These are phyloP conservation scores for Tortrix viridana DNA, from an alignment of 2,888 invertebrate species.

Conservation along the genomic window DNA sequence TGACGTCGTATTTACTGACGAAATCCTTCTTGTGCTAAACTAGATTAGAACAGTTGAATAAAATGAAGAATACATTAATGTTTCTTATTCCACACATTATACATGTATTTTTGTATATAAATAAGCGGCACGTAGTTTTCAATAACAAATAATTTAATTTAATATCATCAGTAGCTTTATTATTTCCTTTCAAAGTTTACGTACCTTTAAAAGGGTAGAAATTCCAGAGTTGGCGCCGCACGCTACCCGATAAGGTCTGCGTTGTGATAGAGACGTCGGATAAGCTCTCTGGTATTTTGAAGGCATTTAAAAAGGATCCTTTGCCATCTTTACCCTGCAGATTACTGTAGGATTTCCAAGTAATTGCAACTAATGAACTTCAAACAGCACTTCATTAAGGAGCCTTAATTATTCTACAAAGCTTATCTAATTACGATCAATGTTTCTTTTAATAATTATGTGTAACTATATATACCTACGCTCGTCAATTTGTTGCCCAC, in stretches of 20 bases:
- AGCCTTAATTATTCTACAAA: no score
- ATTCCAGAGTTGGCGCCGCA: constrained; percentile 25
- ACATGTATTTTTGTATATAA: no score
- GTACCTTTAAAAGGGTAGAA: not conserved
- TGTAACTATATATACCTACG: no score
- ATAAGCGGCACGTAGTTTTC: no score
- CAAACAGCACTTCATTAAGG: no score
- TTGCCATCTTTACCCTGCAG: constrained; percentile 11
- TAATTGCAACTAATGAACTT: not conserved
- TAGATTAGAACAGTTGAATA: no score
- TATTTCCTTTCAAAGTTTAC: not conserved
- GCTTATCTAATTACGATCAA: no score
- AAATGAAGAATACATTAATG: no score
- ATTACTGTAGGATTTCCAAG: constrained; percentile 9
- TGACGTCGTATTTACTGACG: constrained; percentile 9
- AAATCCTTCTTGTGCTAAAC: not conserved
- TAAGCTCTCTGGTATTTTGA: constrained; percentile 20
- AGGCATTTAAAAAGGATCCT: constrained; percentile 28
- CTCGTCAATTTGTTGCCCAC: no score
- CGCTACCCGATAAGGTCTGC: constrained; percentile 29
- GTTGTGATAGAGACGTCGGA: constrained; percentile 27
- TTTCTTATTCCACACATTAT: no score
- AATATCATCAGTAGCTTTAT: not conserved
- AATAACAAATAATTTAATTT: not conserved
- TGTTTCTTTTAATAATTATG: no score